These are phyloP conservation scores for Gorsachius magnificus DNA, from an alignment of 2,797 vertebrate species.

Conservation along the genomic window DNA sequence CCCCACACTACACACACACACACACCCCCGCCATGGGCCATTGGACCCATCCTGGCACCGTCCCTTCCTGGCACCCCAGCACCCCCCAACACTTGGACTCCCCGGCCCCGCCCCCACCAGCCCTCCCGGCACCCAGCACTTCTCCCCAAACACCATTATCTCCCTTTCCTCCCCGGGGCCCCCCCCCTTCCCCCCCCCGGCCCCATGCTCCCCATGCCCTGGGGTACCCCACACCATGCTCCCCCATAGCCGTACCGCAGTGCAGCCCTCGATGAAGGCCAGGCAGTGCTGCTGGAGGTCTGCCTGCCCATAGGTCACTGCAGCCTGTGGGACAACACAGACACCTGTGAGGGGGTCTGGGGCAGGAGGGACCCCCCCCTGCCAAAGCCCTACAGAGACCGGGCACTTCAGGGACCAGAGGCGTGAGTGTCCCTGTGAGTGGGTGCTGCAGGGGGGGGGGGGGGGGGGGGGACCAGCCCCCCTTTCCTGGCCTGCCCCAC, in stretches of 20 bases:
- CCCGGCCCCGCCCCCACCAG: too few species aligned
- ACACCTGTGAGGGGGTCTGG: background rate
- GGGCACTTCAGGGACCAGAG: background rate
- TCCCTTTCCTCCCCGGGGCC: background rate
- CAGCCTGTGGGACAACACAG: conserved; percentile 65
- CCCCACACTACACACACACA: too few species aligned
- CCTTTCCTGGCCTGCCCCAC: background rate
- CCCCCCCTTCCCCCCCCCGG: too few species aligned
- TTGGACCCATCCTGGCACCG: background rate
- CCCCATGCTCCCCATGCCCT: background rate
- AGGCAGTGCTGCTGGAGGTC: conserved; percentile 75
- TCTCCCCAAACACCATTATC: background rate
- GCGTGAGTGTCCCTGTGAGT: fast-evolving
- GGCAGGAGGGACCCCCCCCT: background rate
- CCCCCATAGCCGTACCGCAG: conserved; percentile 40
- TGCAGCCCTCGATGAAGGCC: conserved; percentile 74
- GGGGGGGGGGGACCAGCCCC: background rate
- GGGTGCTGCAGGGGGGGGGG: fast-evolving
- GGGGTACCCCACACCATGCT: background rate
- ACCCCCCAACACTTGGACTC: background rate
- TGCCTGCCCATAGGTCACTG: conserved; percentile 74
- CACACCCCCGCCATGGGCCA: too few species aligned
- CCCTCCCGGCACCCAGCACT: background rate
- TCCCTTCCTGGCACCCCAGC: background rate
- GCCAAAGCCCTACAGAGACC: background rate